Conservation (phyloP, 2,113 vertebrate genomes). For the Ondatra zibethicus region DNA sequence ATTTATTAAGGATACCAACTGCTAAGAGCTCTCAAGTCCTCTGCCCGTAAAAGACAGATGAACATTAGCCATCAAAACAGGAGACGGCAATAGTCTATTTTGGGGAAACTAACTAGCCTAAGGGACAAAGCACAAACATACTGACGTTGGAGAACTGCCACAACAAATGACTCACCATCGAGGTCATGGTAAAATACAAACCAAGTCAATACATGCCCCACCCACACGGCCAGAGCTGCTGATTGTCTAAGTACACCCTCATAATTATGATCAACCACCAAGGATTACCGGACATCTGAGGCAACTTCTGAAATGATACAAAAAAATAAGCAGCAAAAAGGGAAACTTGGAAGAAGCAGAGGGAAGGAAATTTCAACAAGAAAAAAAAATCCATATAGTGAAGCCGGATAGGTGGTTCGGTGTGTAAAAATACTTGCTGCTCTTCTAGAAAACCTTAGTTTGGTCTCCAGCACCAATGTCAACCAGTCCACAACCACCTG, state of each 20-base stretch:
- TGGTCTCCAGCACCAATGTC: neutral
- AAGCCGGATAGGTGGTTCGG: no score
- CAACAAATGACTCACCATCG: neutral
- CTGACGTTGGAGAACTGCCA: neutral
- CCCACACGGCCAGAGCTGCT: neutral
- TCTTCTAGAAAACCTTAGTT: neutral
- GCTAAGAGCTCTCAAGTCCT: neutral
- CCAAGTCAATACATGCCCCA: neutral
- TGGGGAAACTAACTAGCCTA: neutral
- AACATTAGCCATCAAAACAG: neutral
- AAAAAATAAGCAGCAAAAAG: neutral
- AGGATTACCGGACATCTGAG: neutral
- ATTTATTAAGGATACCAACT: neutral
- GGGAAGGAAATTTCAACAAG: neutral
- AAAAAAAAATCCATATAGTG: neutral
- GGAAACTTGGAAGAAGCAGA: neutral
- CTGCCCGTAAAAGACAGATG: neutral
- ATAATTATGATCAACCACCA: neutral
- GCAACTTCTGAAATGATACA: conserved; percentile 39
- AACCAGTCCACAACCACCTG: neutral
- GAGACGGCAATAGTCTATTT: neutral
- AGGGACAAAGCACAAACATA: conserved; percentile 48
- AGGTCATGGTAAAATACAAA: conserved; percentile 25
- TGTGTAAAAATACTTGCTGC: neutral
- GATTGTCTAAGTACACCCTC: neutral